Conservation (phyloP, 1,140 invertebrate species). For the Sycophaga agraensis region DNA sequence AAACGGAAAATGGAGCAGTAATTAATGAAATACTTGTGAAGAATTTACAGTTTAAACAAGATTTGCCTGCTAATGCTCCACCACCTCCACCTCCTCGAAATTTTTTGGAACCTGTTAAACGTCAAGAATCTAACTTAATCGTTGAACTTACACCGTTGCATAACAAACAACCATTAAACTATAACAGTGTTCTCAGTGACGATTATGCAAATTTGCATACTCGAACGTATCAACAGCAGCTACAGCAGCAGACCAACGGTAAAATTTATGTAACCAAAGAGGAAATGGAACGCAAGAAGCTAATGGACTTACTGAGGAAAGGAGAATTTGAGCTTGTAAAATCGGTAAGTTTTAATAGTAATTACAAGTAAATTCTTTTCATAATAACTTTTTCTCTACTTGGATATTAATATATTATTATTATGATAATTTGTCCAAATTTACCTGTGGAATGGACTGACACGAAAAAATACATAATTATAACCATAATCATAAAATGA, state of each 20-base stretch:
- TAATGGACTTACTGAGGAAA: slow-evolving; percentile 42
- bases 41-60: slow-evolving; percentile 44
- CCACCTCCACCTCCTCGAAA: slow-evolving; percentile 17
- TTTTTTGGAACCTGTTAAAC: slow-evolving; percentile 21
- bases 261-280: slow-evolving; percentile 45
- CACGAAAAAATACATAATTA: too few species aligned
- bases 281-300: slow-evolving; percentile 41
- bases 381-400: too few species aligned
- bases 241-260: slow-evolving; percentile 26
- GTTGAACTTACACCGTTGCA: background rate
- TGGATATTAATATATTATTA: too few species aligned
- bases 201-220: slow-evolving; percentile 37
- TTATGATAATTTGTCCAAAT: too few species aligned
- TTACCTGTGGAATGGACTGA: too few species aligned
- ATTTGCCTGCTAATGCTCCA: slow-evolving; percentile 31
- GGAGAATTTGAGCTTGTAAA: slow-evolving; percentile 39
- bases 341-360: slow-evolving; percentile 37
- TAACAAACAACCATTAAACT: slow-evolving; percentile 33
- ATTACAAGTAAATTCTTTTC: too few species aligned
- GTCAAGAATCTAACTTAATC: slow-evolving; percentile 14
- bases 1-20: slow-evolving; percentile 23
- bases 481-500: too few species aligned
- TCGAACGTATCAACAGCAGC: background rate
- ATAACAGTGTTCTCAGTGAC: slow-evolving; percentile 42
- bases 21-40: slow-evolving; percentile 45